A percentile compares a stretch with the other conserved stretches of the same genome.
phyloP scores from a whole-genome alignment of 2,113 vertebrate species.

The Halichoeres trimaculatus region DNA sequence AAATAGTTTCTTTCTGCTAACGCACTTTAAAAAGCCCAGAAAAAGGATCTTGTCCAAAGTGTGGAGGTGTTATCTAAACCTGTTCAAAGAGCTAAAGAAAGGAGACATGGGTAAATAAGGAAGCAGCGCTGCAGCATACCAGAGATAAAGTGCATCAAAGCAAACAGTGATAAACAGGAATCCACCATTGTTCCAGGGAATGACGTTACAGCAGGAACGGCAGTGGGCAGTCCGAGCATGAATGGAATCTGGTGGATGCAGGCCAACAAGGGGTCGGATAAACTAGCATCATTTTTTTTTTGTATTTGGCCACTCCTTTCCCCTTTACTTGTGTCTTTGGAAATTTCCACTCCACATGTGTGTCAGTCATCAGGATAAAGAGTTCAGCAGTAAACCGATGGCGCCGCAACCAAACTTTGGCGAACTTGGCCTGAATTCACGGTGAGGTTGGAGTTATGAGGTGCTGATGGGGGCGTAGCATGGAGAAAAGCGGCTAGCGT shows the following conservation, averaged over 20 bases:
- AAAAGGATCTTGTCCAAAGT: conserved; percentile 13
- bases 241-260: conserved; percentile 71
- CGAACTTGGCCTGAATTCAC: conserved; percentile 46
- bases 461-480: conserved; percentile 50
- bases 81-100: conserved; percentile 13
- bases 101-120: conserved; percentile 46
- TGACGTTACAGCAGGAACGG: conserved; percentile 61
- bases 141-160: conserved; percentile 70
- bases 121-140: conserved; percentile 54
- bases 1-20: conserved; percentile 29
- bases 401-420: conserved; percentile 46
- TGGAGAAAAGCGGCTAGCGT: conserved; percentile 23
- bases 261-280: conserved; percentile 59
- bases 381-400: conserved; percentile 37
- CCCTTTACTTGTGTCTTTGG: conserved; percentile 51
- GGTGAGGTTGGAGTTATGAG: conserved; percentile 59
- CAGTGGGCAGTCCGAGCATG: conserved; percentile 71
- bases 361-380: conserved; percentile 50
- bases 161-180: conserved; percentile 75
- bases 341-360: conserved; percentile 73
- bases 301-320: conserved; percentile 56
- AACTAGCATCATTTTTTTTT: conserved; percentile 49
- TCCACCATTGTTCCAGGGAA: conserved; percentile 78
- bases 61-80: conserved; percentile 11
- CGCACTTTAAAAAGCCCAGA: conserved; percentile 13